These are phyloP conservation scores for Coptotermes formosanus DNA, from an alignment of 1,140 invertebrate genomes.

Conservation along the genomic window DNA sequence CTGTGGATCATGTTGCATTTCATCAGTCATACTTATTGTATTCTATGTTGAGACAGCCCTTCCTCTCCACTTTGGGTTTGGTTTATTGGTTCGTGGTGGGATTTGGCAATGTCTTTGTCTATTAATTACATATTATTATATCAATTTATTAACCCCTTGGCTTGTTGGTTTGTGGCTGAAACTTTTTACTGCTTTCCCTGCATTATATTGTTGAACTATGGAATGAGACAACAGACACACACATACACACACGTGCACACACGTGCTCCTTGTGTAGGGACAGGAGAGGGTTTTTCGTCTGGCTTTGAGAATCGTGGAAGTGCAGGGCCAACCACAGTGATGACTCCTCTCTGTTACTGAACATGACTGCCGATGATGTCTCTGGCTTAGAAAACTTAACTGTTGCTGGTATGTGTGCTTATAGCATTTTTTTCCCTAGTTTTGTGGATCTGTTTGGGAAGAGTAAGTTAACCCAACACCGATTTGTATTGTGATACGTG, in stretches of 20 bases:
- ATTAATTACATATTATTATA: slow-evolving; percentile 17
- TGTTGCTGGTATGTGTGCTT: background rate
- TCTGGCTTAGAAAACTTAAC: background rate
- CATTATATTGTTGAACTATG: background rate
- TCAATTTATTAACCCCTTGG: slow-evolving; percentile 21
- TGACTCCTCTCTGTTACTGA: background rate
- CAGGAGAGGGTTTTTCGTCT: background rate
- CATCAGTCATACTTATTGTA: background rate
- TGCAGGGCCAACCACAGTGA: background rate
- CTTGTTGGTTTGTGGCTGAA: slow-evolving; percentile 34
- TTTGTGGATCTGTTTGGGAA: background rate
- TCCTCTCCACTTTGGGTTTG: slow-evolving; percentile 4
- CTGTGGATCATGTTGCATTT: slow-evolving; percentile 15
- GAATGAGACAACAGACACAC: background rate
- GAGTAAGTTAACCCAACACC: no score
- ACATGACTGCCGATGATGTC: background rate
- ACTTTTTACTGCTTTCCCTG: slow-evolving; percentile 35
- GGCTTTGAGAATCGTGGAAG: background rate
- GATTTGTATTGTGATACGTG: no score
- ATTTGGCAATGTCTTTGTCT: background rate
- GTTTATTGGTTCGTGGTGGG: background rate
- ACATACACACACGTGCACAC: background rate
- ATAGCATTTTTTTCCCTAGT: background rate
- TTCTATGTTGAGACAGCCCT: slow-evolving; percentile 9
- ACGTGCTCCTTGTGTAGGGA: background rate